A percentile compares a stretch with the other conserved stretches of the same genome.
phyloP scores from a whole-genome alignment of 2,888 invertebrate genomes.

The Orthosia gracilis region DNA sequence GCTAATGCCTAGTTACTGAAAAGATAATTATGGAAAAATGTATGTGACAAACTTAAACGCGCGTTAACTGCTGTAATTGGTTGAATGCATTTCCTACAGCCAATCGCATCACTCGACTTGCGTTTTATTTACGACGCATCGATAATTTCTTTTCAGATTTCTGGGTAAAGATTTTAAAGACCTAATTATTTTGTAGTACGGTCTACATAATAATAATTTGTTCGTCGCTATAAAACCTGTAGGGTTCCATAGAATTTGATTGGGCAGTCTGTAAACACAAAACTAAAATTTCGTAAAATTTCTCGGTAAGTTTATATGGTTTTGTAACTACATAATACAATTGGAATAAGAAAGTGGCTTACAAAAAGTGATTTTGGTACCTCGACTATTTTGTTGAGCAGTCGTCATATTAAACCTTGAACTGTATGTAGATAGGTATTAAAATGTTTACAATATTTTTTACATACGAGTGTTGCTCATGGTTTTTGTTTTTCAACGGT shows the following conservation, averaged over 20 bases:
- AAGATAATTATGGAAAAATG: too few relatives aligned
- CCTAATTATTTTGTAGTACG: neutral
- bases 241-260: neutral
- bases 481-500: neutral
- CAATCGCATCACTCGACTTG: too few relatives aligned
- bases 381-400: conserved; percentile 9
- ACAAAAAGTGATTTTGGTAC: conserved; percentile 7
- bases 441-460: neutral
- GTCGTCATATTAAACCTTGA: neutral
- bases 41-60: too few relatives aligned
- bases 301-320: neutral
- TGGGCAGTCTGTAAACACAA: too few relatives aligned
- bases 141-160: neutral
- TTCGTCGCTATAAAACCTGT: neutral
- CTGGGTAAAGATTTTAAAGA: neutral
- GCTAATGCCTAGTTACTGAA: too few relatives aligned
- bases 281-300: neutral
- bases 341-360: neutral
- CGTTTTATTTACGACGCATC: too few relatives aligned
- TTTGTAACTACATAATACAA: neutral
- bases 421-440: neutral
- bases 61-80: too few relatives aligned
- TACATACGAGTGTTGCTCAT: conserved; percentile 13
- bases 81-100: too few relatives aligned
- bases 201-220: neutral